phyloP scores from a whole-genome alignment of 2,113 vertebrate genomes.

The Ailurus styani region DNA sequence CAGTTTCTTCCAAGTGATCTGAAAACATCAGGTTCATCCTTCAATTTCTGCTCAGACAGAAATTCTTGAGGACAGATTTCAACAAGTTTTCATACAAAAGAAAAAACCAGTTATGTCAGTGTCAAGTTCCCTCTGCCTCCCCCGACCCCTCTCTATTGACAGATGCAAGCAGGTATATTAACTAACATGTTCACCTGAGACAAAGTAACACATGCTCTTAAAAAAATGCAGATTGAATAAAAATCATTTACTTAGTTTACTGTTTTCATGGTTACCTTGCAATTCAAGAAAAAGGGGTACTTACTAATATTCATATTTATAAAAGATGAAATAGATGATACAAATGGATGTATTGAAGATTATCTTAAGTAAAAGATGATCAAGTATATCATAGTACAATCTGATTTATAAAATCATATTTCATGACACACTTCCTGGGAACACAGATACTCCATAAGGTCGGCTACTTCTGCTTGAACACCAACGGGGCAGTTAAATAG shows the following conservation, averaged over 20 bases:
- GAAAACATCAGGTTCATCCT: not conserved
- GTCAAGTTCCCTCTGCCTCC: not conserved
- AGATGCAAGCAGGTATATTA: not conserved
- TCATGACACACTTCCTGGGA: not conserved
- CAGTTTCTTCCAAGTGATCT: not conserved
- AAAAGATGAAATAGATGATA: not conserved
- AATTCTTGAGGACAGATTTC: not conserved
- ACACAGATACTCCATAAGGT: not conserved
- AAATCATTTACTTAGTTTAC: not conserved
- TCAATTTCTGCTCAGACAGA: not conserved
- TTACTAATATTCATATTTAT: not conserved
- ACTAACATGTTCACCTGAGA: not conserved
- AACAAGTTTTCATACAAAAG: not conserved
- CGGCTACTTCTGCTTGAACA: not conserved
- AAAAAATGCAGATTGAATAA: not conserved
- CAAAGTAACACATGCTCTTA: not conserved
- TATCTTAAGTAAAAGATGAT: not conserved
- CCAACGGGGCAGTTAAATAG: not conserved
- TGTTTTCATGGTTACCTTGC: not conserved
- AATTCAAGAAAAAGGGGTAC: slow-evolving; percentile 16
- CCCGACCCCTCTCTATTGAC: not conserved
- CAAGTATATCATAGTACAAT: not conserved
- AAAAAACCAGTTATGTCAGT: not conserved
- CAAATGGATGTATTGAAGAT: not conserved
- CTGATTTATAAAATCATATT: not conserved